Evolutionary conservation across 2,113 vertebrate species (phyloP).

Genomic region (Dasyurus viverrinus): DNA sequence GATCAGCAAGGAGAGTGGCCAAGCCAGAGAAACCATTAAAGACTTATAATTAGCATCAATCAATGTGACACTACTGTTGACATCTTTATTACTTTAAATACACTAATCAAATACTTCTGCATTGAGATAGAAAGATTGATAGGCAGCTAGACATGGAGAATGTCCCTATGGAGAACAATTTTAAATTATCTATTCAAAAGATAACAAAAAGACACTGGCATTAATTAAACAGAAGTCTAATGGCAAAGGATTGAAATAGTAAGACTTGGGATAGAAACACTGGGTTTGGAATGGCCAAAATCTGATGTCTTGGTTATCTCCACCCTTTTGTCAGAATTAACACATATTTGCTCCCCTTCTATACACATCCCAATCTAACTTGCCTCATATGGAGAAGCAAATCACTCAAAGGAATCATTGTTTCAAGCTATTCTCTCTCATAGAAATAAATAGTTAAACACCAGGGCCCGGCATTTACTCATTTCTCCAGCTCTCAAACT

Average conservation of each 20-base stretch:
- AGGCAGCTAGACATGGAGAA: slow-evolving; percentile 76
- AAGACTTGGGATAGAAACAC: slow-evolving; percentile 11
- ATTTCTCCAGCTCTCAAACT: slow-evolving; percentile 16
- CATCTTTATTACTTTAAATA: slow-evolving; percentile 88
- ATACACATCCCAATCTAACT: not conserved
- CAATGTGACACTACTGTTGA: slow-evolving; percentile 84
- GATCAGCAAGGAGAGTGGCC: slow-evolving; percentile 82
- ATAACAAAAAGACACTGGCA: slow-evolving; percentile 72
- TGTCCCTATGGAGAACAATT: slow-evolving; percentile 76
- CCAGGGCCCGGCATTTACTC: not conserved
- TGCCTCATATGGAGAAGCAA: slow-evolving; percentile 38
- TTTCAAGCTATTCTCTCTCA: slow-evolving; percentile 25
- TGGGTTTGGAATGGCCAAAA: not conserved
- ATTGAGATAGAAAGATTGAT: slow-evolving; percentile 81
- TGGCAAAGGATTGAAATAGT: slow-evolving; percentile 40
- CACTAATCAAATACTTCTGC: slow-evolving; percentile 86
- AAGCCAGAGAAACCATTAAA: slow-evolving; percentile 83
- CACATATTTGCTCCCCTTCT: not conserved
- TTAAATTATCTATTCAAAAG: slow-evolving; percentile 79
- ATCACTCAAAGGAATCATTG: not conserved
- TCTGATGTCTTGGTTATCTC: not conserved
- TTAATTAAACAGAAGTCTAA: slow-evolving; percentile 60
- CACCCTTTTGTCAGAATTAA: slow-evolving; percentile 26
- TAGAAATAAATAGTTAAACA: slow-evolving; percentile 52
- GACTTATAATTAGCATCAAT: slow-evolving; percentile 88